Percentiles rank a stretch among this genome's conserved stretches.
Conservation (phyloP, 2,888 invertebrate species). For the Ctena decussata region DNA sequence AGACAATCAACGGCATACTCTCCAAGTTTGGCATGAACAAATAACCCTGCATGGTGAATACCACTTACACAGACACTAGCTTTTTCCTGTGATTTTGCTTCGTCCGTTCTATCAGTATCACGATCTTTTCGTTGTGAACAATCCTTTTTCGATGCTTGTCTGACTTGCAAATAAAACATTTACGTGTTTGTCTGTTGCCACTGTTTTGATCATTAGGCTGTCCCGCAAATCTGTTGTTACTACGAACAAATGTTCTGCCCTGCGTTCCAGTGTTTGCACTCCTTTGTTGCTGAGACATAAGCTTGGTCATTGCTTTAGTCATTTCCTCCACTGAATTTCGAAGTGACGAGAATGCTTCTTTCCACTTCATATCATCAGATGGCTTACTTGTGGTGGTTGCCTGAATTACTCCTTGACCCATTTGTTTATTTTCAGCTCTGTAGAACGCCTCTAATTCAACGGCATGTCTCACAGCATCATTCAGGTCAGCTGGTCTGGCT, state of each 20-base stretch:
- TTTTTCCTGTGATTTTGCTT: neutral
- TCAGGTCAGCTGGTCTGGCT: neutral
- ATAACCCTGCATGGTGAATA: neutral
- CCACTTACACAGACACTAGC: neutral
- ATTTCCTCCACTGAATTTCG: neutral
- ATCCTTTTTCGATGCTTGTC: neutral
- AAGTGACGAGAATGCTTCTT: neutral
- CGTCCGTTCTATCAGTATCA: neutral
- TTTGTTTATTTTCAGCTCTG: neutral
- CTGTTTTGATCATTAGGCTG: neutral
- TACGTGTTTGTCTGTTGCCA: neutral
- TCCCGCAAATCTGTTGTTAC: too few species aligned
- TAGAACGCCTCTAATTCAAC: neutral
- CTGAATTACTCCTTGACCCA: neutral
- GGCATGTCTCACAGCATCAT: neutral
- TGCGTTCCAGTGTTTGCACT: too few species aligned
- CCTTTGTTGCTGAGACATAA: neutral
- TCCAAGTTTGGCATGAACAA: neutral
- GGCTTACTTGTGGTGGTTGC: neutral
- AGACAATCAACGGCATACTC: neutral
- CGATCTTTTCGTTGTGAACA: neutral
- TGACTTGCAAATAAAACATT: neutral
- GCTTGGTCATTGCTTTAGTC: neutral
- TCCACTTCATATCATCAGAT: neutral
- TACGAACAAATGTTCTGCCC: too few species aligned